Conservation (phyloP, 2,888 invertebrate species). For the Dolichomitus sp. region DNA sequence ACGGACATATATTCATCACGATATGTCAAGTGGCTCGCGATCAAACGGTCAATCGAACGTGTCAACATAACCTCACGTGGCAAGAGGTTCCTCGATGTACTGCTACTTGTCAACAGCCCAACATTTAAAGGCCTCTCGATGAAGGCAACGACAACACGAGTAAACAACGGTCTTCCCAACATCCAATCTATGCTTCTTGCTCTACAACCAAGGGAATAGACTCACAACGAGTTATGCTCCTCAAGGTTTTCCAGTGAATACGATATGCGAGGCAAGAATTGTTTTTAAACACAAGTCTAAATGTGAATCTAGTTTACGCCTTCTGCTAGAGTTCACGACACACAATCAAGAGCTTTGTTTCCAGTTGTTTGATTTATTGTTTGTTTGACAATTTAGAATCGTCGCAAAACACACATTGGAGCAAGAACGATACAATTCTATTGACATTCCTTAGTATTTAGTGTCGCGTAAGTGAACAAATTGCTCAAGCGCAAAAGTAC, state of each 20-base stretch:
- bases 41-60: slow-evolving; percentile 39
- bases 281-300: slow-evolving; percentile 68
- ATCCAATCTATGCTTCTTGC: background rate
- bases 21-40: slow-evolving; percentile 36
- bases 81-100: background rate
- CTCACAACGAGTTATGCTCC: slow-evolving; percentile 2
- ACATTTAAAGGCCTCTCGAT: slow-evolving; percentile 10
- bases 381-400: background rate
- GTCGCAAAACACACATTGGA: background rate
- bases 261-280: slow-evolving; percentile 75
- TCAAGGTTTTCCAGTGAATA: slow-evolving; percentile 22
- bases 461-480: slow-evolving; percentile 13
- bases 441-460: slow-evolving; percentile 51
- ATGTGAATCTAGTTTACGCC: slow-evolving; percentile 75
- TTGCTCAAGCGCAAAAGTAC: slow-evolving; percentile 59
- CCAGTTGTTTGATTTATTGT: slow-evolving; percentile 1
- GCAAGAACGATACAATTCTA: background rate
- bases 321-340: slow-evolving; percentile 63
- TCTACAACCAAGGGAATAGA: slow-evolving; percentile 31
- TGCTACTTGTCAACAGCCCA: slow-evolving; percentile 29
- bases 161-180: background rate
- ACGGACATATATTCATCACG: slow-evolving; percentile 14
- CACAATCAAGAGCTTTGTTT: slow-evolving; percentile 29
- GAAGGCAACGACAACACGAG: slow-evolving; percentile 13
- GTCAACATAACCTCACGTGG: slow-evolving; percentile 60